phyloP scores from a whole-genome alignment of 2,888 invertebrate species.

The Drosophila planitibia region DNA sequence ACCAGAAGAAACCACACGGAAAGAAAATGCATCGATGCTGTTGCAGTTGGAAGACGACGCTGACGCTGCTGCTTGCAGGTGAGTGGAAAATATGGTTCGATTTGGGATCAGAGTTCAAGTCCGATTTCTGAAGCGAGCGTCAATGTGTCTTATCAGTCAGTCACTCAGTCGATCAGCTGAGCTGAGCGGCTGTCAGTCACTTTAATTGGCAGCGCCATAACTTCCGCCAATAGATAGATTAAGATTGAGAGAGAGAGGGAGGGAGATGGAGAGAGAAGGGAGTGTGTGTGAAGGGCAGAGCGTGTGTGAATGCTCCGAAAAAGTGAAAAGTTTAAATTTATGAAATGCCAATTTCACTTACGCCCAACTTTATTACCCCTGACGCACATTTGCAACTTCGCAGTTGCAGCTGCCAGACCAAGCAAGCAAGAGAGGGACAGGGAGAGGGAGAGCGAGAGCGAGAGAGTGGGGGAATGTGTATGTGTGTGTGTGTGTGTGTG shows the following conservation, averaged over 20 bases:
- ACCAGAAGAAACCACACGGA: background rate
- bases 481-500: constrained; percentile 2
- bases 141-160: constrained; percentile 30
- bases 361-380: constrained; percentile 83
- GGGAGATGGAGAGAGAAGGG: background rate
- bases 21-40: constrained; percentile 54
- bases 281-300: background rate
- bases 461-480: background rate
- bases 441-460: background rate
- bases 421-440: background rate
- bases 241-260: background rate
- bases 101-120: constrained; percentile 6
- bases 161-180: constrained; percentile 13
- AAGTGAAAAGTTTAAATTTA: constrained; percentile 72
- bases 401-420: constrained; percentile 64
- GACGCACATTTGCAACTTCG: constrained; percentile 84
- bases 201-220: constrained; percentile 44
- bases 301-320: constrained; percentile 7
- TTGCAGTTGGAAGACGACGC: constrained; percentile 49
- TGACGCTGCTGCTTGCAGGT: constrained; percentile 56
- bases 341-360: constrained; percentile 83
- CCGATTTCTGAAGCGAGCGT: background rate
- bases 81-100: constrained; percentile 43
- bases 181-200: constrained; percentile 38
- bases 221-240: constrained; percentile 24